Conservation (phyloP, 2,113 vertebrate species). For the Baryphthengus martii region DNA sequence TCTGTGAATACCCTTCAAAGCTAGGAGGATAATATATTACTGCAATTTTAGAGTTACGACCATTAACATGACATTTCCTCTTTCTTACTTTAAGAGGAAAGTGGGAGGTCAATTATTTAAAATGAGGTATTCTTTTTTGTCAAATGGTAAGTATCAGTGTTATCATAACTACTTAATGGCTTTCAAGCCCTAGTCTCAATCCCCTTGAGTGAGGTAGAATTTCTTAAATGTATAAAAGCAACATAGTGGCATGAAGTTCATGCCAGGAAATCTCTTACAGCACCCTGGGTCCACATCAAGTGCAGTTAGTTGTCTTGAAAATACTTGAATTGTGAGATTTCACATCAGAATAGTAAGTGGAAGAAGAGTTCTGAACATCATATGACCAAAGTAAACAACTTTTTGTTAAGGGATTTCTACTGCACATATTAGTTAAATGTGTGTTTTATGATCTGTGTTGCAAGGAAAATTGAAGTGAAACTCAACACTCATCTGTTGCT, state of each 20-base stretch:
- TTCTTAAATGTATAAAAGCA: neutral
- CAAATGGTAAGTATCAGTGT: neutral
- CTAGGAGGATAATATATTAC: neutral
- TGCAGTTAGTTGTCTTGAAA: neutral
- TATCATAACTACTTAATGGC: neutral
- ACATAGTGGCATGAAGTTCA: neutral
- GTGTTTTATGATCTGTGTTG: neutral
- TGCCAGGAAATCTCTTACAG: neutral
- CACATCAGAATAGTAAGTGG: neutral
- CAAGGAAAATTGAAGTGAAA: neutral
- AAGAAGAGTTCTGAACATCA: neutral
- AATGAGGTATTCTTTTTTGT: neutral
- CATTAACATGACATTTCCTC: too few species aligned
- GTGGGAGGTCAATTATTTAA: neutral
- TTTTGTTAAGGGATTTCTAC: neutral
- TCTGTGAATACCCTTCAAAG: neutral
- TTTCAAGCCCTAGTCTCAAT: neutral
- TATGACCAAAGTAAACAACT: neutral
- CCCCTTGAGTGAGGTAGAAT: neutral
- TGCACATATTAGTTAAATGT: neutral
- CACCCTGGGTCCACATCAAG: neutral
- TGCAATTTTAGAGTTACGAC: too few species aligned
- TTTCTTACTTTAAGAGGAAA: neutral
- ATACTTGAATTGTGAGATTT: neutral
- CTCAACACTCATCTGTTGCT: neutral